phyloP scores from a whole-genome alignment of 2,113 vertebrate genomes.

The Malurus alboscapulatus region DNA sequence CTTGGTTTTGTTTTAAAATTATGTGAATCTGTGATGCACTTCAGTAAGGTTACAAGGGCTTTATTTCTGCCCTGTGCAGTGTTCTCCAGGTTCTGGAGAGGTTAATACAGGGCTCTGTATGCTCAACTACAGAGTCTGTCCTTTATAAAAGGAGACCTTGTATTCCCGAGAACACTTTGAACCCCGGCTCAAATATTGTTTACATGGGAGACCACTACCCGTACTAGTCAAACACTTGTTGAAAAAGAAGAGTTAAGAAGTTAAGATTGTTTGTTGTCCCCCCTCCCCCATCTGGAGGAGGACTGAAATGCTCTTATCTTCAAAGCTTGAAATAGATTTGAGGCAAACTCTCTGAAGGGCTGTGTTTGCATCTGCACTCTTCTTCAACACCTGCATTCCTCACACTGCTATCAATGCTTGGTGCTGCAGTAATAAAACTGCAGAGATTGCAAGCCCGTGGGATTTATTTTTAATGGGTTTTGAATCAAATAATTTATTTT shows the following conservation, averaged over 20 bases:
- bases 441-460: not conserved
- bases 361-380: not conserved
- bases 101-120: not conserved
- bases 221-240: conserved; percentile 44
- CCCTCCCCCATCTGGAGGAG: not conserved
- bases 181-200: conserved; percentile 35
- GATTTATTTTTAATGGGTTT: conserved; percentile 16
- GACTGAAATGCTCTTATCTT: conserved; percentile 50
- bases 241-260: conserved; percentile 41
- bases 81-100: not conserved
- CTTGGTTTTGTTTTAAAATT: not conserved
- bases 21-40: not conserved
- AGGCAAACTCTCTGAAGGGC: not conserved
- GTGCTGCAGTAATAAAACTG: not conserved
- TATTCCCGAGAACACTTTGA: conserved; percentile 43
- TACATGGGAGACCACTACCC: conserved; percentile 27
- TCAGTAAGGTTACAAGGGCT: not conserved
- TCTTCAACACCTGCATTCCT: conserved; percentile 50
- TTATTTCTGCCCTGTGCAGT: not conserved
- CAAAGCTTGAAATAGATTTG: conserved; percentile 13
- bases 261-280: conserved; percentile 34
- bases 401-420: not conserved
- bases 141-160: not conserved
- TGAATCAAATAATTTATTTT: not conserved
- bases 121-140: not conserved